Percentiles rank a stretch among this genome's conserved stretches.
Conservation (phyloP, 30 jellyfish, hydroid and myxozoan species). For the Aurelia sp. region DNA sequence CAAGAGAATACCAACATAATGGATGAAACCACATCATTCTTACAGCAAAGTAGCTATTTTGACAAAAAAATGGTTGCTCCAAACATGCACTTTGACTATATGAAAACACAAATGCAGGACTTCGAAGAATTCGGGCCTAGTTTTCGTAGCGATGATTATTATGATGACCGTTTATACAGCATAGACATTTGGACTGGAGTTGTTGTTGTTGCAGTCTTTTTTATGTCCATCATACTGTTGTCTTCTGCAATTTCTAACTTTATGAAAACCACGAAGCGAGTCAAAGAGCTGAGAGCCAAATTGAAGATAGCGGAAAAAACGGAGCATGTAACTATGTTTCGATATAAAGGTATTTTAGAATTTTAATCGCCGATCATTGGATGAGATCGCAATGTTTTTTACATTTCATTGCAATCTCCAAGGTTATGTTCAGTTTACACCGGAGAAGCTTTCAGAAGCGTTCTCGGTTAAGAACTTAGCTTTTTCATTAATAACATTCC, state of each 20-base stretch:
- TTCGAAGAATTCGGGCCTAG: constrained; percentile 57
- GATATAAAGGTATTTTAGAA: neutral
- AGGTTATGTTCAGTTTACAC: no score
- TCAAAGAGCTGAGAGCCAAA: constrained; percentile 3
- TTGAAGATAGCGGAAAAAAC: neutral
- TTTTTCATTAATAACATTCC: no score
- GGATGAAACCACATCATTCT: constrained; percentile 14
- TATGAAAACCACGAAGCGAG: constrained; percentile 12
- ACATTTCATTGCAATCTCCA: no score
- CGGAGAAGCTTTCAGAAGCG: no score
- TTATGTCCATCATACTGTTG: constrained; percentile 20
- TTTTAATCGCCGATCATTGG: no score
- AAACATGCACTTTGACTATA: constrained; percentile 12
- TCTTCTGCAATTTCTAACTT: constrained; percentile 12
- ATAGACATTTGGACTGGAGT: constrained; percentile 9
- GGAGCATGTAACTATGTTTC: neutral
- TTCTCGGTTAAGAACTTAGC: no score
- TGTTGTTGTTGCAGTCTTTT: constrained; percentile 13
- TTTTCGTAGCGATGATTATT: neutral
- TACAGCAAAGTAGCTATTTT: constrained; percentile 4
- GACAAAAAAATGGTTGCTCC: constrained; percentile 2
- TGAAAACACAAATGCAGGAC: constrained; percentile 25
- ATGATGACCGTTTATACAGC: neutral
- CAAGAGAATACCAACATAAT: neutral
- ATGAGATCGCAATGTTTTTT: no score